Conservation (phyloP, 2,113 vertebrate genomes). For the Lamprotornis superbus region DNA sequence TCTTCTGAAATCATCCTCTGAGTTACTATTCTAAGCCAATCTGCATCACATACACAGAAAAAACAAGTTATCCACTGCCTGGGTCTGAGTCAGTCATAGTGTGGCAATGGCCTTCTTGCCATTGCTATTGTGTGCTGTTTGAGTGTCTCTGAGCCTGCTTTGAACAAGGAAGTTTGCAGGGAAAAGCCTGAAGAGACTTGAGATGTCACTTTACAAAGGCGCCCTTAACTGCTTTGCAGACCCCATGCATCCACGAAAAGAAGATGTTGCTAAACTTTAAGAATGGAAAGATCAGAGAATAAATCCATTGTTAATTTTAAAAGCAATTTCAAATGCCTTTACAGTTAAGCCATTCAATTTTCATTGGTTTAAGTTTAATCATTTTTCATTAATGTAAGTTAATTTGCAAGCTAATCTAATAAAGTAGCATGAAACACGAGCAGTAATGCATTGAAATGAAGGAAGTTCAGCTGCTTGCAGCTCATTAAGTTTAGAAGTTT, state of each 20-base stretch:
- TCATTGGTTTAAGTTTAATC: conserved; percentile 57
- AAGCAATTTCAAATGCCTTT: conserved; percentile 54
- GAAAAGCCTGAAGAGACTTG: neutral
- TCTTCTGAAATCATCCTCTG: neutral
- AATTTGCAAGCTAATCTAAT: conserved; percentile 68
- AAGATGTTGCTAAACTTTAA: conserved; percentile 18
- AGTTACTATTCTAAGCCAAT: neutral
- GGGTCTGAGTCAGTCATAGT: neutral
- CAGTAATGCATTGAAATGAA: conserved; percentile 38
- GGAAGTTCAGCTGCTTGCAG: conserved; percentile 40
- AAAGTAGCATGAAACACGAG: conserved; percentile 59
- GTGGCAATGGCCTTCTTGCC: neutral
- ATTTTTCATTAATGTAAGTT: conserved; percentile 60
- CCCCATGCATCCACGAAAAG: neutral
- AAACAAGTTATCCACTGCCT: neutral
- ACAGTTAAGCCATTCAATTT: conserved; percentile 57
- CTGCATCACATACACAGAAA: neutral
- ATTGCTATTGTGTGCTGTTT: neutral
- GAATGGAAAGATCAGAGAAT: conserved; percentile 31
- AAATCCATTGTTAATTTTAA: conserved; percentile 55
- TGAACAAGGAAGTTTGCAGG: neutral
- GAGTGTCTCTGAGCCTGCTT: neutral
- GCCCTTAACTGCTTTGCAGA: neutral
- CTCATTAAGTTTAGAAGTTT: conserved; percentile 57
- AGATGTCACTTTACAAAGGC: neutral